Base-by-base conservation (phyloP, 2,888 invertebrate genomes). In the Sclerodermus sp. region DNA sequence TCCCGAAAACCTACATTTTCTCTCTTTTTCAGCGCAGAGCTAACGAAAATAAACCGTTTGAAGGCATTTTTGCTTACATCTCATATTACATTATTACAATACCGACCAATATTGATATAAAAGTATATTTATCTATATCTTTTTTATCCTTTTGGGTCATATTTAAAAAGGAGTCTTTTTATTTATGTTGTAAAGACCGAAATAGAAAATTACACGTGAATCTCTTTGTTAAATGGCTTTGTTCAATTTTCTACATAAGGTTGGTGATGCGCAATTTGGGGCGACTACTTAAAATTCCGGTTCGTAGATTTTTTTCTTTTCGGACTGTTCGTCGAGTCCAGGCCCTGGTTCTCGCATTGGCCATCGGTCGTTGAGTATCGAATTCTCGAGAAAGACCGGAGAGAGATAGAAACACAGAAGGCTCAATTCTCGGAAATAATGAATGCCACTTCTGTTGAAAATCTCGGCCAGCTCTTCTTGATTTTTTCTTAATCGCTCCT, bases 401-500 rank as follows among this genome's bases (percentile, higher is more conserved):
- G 52, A 38, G 40, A 30, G 32, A 44, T 36, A 40, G 42, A 49
- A 56, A 47, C 47, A 44, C 32, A 50, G 54, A 52, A 57, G 58
- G 53, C 49, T 47, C 59, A 52, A 64, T 72, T 71, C 72, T 62
- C 45, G 62, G 70, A 72, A 71, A 69, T 68, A 67, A 72, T 71
- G 72, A 72, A 72, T 72, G 71, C 69, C 53, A 66, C 68, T 69
- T 70, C 60, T 71, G 69, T 71, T 68, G 56, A 67, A 70, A 68
- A 68, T 68, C 62, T 60, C 51, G 46, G 45, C 43, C 49, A 42
- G 51, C 62, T 44, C 50, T 55, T 41, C 45, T 57, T 53, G 47
- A 57, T 53, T 57, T 60, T 57, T 59, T 57, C 43, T 42, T 46
- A 47, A 36, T 51, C 44, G 38, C 42, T 51, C 46, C 39, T 46